A percentile compares a stretch with the other conserved stretches of the same genome.
phyloP scores from a whole-genome alignment of 2,113 vertebrate genomes.

The human region GRCh38 chr11:10721001-10721500 shows the following conservation, averaged over 20 bases:
- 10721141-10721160: slow-evolving; percentile 37
- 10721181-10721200: neutral
- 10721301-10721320: neutral
- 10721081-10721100: neutral
- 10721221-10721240: neutral
- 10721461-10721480: neutral
- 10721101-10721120: slow-evolving; percentile 3
- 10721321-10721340: neutral
- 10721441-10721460: neutral
- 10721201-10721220: neutral
- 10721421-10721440: neutral
- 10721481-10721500: neutral
- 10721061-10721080: neutral
- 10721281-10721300: neutral
- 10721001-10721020: neutral
- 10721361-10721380: neutral
- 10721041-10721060: neutral
- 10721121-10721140: slow-evolving; percentile 36
- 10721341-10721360: neutral
- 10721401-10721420: neutral
- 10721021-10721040: neutral
- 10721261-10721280: neutral
- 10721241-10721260: neutral
- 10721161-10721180: slow-evolving; percentile 25
- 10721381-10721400: neutral